A percentile compares a stretch with the other conserved stretches of the same genome.
These are phyloP conservation scores for Peromyscus eremicus DNA, from an alignment of 2,797 vertebrate genomes.

Conservation along the genomic window DNA sequence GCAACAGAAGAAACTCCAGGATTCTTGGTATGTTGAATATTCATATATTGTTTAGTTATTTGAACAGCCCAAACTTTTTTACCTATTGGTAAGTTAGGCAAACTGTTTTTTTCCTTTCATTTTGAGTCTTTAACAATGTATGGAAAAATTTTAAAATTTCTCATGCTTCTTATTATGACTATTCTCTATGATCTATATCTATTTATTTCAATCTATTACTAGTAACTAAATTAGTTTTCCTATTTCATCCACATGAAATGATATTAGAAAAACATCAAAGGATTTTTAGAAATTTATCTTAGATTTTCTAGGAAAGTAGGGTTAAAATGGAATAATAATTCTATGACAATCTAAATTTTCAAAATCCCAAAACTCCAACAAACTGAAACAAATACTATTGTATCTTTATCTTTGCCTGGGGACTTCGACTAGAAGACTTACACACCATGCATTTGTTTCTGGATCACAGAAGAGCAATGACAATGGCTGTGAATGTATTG, in stretches of 20 bases:
- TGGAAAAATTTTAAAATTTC: background rate
- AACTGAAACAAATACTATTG: background rate
- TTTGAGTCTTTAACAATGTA: background rate
- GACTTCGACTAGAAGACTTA: background rate
- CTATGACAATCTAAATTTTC: background rate
- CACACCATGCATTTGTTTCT: background rate
- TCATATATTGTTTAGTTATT: background rate
- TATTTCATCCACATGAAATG: background rate
- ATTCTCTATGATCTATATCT: background rate
- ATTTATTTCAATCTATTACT: background rate
- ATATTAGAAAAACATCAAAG: background rate
- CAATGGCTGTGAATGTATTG: background rate
- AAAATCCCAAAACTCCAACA: conserved; percentile 26
- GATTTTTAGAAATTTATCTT: conserved; percentile 5
- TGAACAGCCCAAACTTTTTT: background rate
- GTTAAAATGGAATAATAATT: background rate
- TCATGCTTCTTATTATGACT: background rate
- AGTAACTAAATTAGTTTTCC: background rate
- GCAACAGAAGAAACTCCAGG: background rate
- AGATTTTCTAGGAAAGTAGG: conserved; percentile 2
- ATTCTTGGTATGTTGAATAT: background rate
- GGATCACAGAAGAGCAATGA: background rate
- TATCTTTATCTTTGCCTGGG: background rate
- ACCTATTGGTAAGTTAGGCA: background rate
- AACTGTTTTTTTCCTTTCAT: background rate